These are phyloP conservation scores for Miniopterus natalensis DNA, from an alignment of 2,113 vertebrate genomes.

Conservation along the genomic window DNA sequence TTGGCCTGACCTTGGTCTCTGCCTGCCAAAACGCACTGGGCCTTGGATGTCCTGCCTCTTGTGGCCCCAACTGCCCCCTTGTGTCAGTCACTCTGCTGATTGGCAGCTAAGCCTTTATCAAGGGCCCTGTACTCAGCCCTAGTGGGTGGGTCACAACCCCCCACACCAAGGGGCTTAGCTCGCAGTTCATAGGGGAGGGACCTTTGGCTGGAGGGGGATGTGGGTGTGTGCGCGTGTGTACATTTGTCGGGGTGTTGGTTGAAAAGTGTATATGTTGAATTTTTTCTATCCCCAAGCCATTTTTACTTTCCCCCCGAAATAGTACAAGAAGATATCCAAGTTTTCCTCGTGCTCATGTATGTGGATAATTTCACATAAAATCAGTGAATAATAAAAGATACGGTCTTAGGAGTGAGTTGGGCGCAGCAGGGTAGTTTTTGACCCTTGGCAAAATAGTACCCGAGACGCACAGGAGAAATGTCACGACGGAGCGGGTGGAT, in stretches of 20 bases:
- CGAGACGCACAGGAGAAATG: not conserved
- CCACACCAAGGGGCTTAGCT: not conserved
- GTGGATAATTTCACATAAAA: not conserved
- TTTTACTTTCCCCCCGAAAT: not conserved
- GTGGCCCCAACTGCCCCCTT: not conserved
- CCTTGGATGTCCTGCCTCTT: not conserved
- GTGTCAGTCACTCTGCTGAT: not conserved
- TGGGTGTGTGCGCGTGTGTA: too few species aligned
- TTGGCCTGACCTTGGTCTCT: not conserved
- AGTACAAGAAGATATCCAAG: not conserved
- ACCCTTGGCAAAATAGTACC: not conserved
- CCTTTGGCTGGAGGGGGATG: not conserved
- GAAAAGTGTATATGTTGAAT: not conserved
- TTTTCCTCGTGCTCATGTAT: not conserved
- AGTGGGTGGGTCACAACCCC: not conserved
- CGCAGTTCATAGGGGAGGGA: not conserved
- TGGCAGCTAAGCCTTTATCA: not conserved
- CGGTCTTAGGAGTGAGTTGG: not conserved
- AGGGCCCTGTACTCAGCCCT: not conserved
- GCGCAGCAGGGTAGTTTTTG: not conserved
- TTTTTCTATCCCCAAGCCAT: not conserved
- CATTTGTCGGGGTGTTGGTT: not conserved
- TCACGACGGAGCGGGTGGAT: fast-evolving
- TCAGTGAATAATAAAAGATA: not conserved
- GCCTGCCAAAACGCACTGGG: too few species aligned